Base-by-base conservation (phyloP, 2,888 invertebrate species). In the Scelioninae gen. 2 region DNA sequence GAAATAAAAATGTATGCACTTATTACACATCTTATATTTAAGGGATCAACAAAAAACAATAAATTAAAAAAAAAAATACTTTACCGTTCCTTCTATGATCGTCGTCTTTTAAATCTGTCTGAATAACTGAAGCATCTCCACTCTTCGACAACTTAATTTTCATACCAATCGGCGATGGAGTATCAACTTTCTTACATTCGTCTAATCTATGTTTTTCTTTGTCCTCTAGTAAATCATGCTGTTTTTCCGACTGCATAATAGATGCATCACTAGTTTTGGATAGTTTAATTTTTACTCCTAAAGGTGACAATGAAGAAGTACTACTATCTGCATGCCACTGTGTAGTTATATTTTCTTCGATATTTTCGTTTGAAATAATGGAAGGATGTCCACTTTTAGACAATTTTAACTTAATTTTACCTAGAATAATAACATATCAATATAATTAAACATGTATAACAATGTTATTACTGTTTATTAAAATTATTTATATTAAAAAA, bases 331-430 rank as follows among this genome's bases (percentile, higher is more conserved):
- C 80, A 55, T 85, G 82, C 81, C 85, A 83, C n/a, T 84, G 84
- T 0, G 15, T 35, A 6, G 53, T 37, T 1, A 75, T 53, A 11
- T 67, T 52, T 13, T 84, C 84, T 9, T 85, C 84, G 0, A 78
- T 39, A 57, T 81, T 83, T 39, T 84, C 84, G 52, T 84, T 84
- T 0, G 84, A 81, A 69, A 86, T 85, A 46, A 86, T 86, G 0
- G 86, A 86, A 2, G 86, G 86, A 73, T 86, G 86, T 1, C 86
- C 85, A 45, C 85, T 85, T 77, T 87, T 89, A 0, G 88, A 88
- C 35, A 89, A 83, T 73, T 90, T 90, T 43, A 89, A 77, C 73
- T 89, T 89, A 33, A 89, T 89, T 77, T 89, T 89, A 0, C 87
- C 75, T 75, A 25, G 6, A 25, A 25, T n/a, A n/a, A n/a, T n/a